Percentiles rank a stretch among this genome's conserved stretches.
Evolutionary conservation across 2,888 invertebrate species (phyloP).

Genomic region (Gerosis bhagava): DNA sequence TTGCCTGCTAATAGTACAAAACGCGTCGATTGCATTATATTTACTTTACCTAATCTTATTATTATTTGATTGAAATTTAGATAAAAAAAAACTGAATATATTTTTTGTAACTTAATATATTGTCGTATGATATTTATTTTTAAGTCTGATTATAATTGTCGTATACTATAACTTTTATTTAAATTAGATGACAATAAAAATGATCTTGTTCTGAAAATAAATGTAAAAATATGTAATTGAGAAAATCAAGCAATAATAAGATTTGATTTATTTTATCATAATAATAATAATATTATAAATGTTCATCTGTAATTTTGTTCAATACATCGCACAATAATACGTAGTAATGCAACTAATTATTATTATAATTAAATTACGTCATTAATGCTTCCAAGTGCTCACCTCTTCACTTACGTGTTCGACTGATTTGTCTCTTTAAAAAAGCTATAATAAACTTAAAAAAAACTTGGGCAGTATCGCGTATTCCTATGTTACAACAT

Average conservation of each 20-base stretch:
- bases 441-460: constrained; percentile 53
- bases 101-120: too few relatives aligned
- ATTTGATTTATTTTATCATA: constrained; percentile 39
- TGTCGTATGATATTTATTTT: too few relatives aligned
- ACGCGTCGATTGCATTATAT: constrained; percentile 53
- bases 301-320: constrained; percentile 61
- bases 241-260: constrained; percentile 37
- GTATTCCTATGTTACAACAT: constrained; percentile 77
- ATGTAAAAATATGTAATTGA: constrained; percentile 12
- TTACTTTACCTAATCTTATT: constrained; percentile 41
- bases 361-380: constrained; percentile 49
- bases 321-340: constrained; percentile 47
- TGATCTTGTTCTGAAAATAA: constrained; percentile 1
- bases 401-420: constrained; percentile 38
- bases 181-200: too few relatives aligned
- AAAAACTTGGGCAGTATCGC: constrained; percentile 75
- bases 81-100: constrained; percentile 22
- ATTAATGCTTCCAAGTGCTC: constrained; percentile 33
- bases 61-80: constrained; percentile 31
- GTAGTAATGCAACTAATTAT: constrained; percentile 52
- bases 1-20: constrained; percentile 70
- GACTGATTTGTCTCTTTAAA: constrained; percentile 40
- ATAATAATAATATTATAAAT: constrained; percentile 32
- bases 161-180: too few relatives aligned
- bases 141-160: too few relatives aligned